Conservation (phyloP, 2,113 vertebrate genomes). For the Nannobrachium achirus region DNA sequence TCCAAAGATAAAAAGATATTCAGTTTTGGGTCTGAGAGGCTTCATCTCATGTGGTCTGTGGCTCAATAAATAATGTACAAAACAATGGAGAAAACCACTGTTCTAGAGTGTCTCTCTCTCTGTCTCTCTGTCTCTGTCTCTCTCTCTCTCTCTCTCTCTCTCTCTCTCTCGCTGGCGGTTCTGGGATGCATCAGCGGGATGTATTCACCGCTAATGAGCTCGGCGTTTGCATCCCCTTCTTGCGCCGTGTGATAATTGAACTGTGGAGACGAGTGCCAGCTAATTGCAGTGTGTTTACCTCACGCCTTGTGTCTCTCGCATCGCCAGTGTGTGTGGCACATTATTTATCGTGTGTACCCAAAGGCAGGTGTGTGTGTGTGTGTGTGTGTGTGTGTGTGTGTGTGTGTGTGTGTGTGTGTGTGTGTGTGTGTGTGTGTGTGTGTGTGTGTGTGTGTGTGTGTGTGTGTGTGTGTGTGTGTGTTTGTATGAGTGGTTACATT, state of each 20-base stretch:
- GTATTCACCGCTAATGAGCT: constrained; percentile 71
- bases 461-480: not conserved
- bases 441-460: not conserved
- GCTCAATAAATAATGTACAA: too few species aligned
- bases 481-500: not conserved
- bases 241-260: constrained; percentile 74
- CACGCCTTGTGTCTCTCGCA: constrained; percentile 11
- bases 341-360: constrained; percentile 7
- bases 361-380: constrained; percentile 23
- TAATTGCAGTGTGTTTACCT: constrained; percentile 61
- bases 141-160: constrained; percentile 40
- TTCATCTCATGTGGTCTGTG: too few species aligned
- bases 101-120: not conserved
- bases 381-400: constrained; percentile 5
- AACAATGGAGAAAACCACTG: too few species aligned
- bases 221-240: constrained; percentile 74
- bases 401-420: constrained; percentile 15
- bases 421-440: constrained; percentile 23
- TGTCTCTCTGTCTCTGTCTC: constrained; percentile 1
- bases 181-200: constrained; percentile 57
- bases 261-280: constrained; percentile 62
- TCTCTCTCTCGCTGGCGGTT: constrained; percentile 42
- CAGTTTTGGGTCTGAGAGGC: too few species aligned
- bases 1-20: too few species aligned
- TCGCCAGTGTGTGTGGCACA: constrained; percentile 11